These are phyloP conservation scores for Gymnothorax reevesii DNA, from an alignment of 2,797 vertebrate species.

Conservation along the genomic window DNA sequence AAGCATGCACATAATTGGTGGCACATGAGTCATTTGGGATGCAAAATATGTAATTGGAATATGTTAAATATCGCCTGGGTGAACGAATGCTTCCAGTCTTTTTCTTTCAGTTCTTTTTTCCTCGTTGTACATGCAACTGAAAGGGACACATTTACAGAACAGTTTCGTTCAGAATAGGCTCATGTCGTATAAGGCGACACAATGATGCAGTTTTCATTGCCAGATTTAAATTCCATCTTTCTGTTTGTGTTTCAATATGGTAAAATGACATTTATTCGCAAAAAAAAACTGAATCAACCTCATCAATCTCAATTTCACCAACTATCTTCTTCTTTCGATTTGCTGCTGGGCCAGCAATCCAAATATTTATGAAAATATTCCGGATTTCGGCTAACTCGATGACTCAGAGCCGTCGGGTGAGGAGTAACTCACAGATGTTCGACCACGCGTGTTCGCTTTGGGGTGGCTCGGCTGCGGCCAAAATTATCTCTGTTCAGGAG, in stretches of 20 bases:
- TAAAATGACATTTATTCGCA: background rate
- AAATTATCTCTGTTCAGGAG: conserved; percentile 27
- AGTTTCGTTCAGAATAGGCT: background rate
- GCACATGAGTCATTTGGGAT: background rate
- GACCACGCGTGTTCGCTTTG: conserved; percentile 35
- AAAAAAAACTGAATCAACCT: conserved; percentile 10
- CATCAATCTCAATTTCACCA: conserved; percentile 7
- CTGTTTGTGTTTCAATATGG: background rate
- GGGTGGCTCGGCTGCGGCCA: conserved; percentile 35
- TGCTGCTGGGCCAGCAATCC: conserved; percentile 29
- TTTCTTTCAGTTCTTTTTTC: background rate
- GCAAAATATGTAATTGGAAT: background rate
- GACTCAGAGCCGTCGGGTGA: background rate
- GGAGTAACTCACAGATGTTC: background rate
- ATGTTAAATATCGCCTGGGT: background rate
- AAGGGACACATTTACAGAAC: background rate
- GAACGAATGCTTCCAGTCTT: background rate
- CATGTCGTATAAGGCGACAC: background rate
- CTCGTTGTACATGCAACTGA: background rate
- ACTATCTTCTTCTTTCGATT: background rate
- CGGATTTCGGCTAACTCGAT: background rate
- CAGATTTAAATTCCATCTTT: background rate
- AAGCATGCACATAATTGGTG: background rate
- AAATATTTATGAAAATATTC: conserved; percentile 30
- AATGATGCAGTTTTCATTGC: background rate